A percentile compares a stretch with the other conserved stretches of the same genome.
Conservation (phyloP, 2,888 invertebrate genomes). For the Schrankia costaestrigalis region DNA sequence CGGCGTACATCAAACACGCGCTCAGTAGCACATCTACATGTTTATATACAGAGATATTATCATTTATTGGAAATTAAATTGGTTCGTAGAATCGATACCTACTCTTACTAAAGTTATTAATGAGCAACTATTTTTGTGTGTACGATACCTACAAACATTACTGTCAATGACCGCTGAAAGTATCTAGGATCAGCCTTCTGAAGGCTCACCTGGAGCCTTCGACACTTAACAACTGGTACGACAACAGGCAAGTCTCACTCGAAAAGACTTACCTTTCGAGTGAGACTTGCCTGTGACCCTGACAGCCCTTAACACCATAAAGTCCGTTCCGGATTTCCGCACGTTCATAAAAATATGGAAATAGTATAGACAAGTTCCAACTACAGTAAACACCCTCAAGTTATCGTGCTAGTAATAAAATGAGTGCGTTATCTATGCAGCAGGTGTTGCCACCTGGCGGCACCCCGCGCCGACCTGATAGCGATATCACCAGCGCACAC, state of each 20-base stretch:
- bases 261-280: too few relatives aligned
- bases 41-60: constrained; percentile 25
- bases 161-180: constrained; percentile 7
- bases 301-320: too few relatives aligned
- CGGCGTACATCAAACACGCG: too few relatives aligned
- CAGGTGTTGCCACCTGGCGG: constrained; percentile 51
- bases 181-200: too few relatives aligned
- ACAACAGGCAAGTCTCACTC: too few relatives aligned
- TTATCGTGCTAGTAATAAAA: constrained; percentile 47
- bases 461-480: constrained; percentile 38
- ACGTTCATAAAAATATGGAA: too few relatives aligned
- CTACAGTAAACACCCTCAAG: too few relatives aligned
- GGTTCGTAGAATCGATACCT: constrained; percentile 28
- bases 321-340: too few relatives aligned
- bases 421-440: constrained; percentile 61
- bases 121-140: constrained; percentile 18
- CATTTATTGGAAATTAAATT: constrained; percentile 31
- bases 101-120: constrained; percentile 22
- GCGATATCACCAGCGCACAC: constrained; percentile 36
- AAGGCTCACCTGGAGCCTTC: too few relatives aligned
- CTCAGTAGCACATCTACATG: constrained; percentile 15
- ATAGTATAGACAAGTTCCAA: too few relatives aligned
- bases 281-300: too few relatives aligned
- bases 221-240: too few relatives aligned
- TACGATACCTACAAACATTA: constrained; percentile 2